phyloP scores from a whole-genome alignment of 1,140 invertebrate species.

The Anastrepha ludens region DNA sequence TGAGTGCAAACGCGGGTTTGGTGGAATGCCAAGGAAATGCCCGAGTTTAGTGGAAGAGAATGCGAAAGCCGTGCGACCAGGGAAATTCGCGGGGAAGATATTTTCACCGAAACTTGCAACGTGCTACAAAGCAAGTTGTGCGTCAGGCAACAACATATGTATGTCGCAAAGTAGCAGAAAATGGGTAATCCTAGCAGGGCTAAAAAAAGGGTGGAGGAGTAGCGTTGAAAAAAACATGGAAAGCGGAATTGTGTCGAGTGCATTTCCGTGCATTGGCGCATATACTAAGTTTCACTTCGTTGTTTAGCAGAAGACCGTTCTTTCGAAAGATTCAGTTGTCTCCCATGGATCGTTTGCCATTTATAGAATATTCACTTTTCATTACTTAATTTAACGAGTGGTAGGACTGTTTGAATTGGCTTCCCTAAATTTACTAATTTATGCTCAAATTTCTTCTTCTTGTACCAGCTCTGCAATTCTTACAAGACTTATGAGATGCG shows the following conservation, averaged over 20 bases:
- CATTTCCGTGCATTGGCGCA: neutral
- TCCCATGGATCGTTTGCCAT: neutral
- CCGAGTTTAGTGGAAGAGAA: neutral
- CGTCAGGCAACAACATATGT: no score
- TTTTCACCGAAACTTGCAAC: neutral
- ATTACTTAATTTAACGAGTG: no score
- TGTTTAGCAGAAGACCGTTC: neutral
- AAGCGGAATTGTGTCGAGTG: slow-evolving; percentile 22
- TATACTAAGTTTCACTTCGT: neutral
- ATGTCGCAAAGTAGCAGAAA: neutral
- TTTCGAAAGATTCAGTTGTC: neutral
- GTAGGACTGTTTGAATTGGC: no score
- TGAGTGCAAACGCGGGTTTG: neutral
- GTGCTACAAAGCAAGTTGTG: no score
- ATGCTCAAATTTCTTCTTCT: no score
- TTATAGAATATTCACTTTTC: no score
- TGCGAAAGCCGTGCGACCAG: neutral
- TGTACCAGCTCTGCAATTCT: no score
- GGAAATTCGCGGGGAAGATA: neutral
- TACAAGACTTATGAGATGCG: no score
- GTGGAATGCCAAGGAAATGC: no score
- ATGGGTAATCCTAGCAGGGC: neutral
- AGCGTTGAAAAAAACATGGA: neutral
- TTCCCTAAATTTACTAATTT: no score
- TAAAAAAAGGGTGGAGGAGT: neutral